Evolutionary conservation across 2,113 vertebrate genomes (phyloP).

Genomic region (Thryonomys swinderianus): DNA sequence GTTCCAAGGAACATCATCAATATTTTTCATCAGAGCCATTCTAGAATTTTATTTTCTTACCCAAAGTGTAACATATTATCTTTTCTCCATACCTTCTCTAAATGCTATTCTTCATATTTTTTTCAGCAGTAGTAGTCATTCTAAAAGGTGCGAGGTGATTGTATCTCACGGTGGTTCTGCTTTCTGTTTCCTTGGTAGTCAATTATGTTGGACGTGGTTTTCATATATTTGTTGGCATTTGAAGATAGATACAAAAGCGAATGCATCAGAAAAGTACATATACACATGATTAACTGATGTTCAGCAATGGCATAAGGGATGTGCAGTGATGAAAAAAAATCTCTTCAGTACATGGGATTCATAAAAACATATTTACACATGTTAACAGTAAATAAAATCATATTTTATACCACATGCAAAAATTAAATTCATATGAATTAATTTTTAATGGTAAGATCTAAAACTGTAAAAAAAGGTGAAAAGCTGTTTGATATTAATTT

Average conservation of each 20-base stretch:
- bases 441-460: background rate
- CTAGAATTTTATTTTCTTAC: background rate
- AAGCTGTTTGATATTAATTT: background rate
- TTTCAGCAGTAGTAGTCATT: background rate
- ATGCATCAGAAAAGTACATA: background rate
- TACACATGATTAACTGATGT: background rate
- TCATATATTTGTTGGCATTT: background rate
- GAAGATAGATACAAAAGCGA: background rate
- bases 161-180: background rate
- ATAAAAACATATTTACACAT: background rate
- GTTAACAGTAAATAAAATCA: background rate
- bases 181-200: background rate
- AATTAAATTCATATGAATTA: background rate
- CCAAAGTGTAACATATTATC: background rate
- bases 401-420: background rate
- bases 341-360: background rate
- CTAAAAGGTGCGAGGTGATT: background rate
- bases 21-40: background rate
- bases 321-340: background rate
- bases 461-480: background rate
- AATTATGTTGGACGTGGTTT: background rate
- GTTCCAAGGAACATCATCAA: accelerated
- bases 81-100: background rate
- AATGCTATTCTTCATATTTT: background rate
- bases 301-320: background rate